Conservation (phyloP, 2,888 invertebrate genomes). For the Apamea epomidion region DNA sequence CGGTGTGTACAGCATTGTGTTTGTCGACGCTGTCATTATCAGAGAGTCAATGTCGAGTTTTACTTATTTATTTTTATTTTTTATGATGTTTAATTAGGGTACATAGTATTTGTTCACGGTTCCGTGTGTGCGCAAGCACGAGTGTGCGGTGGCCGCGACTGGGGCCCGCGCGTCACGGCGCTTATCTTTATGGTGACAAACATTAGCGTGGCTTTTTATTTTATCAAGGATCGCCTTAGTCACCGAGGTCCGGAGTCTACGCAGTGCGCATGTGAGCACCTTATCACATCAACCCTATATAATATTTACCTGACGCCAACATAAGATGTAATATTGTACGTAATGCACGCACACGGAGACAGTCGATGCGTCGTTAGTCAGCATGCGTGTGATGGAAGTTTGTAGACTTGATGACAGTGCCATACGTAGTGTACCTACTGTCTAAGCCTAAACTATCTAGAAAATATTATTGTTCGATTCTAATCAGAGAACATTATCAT, state of each 20-base stretch:
- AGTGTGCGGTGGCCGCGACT: constrained; percentile 83
- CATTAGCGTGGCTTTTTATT: constrained; percentile 82
- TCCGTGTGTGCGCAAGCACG: constrained; percentile 77
- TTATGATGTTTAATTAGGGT: constrained; percentile 80
- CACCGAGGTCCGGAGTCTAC: constrained; percentile 81
- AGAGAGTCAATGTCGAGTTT: constrained; percentile 81
- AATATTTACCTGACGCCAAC: constrained; percentile 81
- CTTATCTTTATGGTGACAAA: constrained; percentile 88
- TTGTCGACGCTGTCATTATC: constrained; percentile 78
- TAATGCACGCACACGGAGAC: constrained; percentile 61
- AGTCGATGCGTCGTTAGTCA: constrained; percentile 27
- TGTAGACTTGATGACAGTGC: constrained; percentile 28
- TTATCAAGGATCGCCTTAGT: constrained; percentile 85
- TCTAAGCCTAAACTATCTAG: constrained; percentile 1
- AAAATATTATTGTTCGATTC: background rate
- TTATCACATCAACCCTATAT: constrained; percentile 85
- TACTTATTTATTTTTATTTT: constrained; percentile 74
- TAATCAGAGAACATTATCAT: constrained; percentile 19
- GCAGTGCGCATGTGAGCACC: constrained; percentile 68
- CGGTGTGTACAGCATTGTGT: constrained; percentile 68
- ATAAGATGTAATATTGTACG: constrained; percentile 74
- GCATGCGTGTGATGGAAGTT: constrained; percentile 2
- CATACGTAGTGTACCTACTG: background rate
- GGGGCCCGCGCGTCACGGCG: constrained; percentile 76
- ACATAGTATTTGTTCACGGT: constrained; percentile 80